Evolutionary conservation across 2,113 vertebrate species (phyloP).

Genomic region (Pelmatolapia mariae): DNA sequence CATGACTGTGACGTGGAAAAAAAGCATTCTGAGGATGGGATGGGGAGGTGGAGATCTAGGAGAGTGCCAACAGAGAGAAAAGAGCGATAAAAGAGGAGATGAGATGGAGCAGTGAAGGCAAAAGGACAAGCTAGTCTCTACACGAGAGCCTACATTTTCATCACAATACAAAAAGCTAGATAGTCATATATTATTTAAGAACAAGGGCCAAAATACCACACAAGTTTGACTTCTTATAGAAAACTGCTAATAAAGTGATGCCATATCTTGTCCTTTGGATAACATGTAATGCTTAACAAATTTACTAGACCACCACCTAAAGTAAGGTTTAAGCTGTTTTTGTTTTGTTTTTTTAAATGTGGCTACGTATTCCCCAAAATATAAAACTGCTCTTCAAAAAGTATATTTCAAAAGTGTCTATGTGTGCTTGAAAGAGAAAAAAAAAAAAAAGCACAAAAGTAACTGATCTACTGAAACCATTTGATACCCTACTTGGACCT

Average conservation of each 20-base stretch:
- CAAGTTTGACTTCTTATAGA: neutral
- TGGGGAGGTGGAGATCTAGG: neutral
- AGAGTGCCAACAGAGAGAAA: neutral
- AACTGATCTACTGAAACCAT: neutral
- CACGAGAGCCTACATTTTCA: neutral
- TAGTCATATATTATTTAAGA: neutral
- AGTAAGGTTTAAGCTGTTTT: neutral
- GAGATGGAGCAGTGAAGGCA: neutral
- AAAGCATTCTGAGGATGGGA: neutral
- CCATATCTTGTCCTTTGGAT: neutral
- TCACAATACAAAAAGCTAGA: neutral
- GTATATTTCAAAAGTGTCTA: neutral
- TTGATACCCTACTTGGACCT: neutral
- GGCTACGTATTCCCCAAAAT: neutral
- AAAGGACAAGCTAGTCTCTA: neutral
- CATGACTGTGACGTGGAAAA: slow-evolving; percentile 3
- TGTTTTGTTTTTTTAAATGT: too few relatives aligned
- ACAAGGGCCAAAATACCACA: neutral
- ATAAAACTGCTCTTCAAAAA: neutral
- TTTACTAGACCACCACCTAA: neutral
- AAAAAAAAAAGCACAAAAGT: neutral
- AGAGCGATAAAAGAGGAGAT: neutral
- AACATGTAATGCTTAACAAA: neutral
- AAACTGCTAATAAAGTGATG: neutral
- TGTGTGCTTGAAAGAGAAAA: neutral